Evolutionary conservation across 2,888 invertebrate genomes (phyloP), one percentile per base, ranked within the genome.

Genomic region (Euspilapteryx auroguttella): DNA sequence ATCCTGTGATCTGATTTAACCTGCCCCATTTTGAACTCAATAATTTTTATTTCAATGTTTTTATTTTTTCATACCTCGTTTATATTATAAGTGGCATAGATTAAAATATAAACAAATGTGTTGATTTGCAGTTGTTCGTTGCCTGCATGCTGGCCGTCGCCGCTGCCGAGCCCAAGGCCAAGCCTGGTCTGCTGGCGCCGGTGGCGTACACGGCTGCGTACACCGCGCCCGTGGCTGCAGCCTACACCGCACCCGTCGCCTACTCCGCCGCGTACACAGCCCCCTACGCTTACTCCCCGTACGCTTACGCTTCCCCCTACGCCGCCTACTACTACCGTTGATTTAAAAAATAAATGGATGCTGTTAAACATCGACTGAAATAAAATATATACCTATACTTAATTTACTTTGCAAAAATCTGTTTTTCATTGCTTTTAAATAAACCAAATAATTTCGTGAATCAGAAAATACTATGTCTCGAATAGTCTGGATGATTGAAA

Each of bases 121-220:
- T 39, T 35, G 28, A 32, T 30, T 55, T 53, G 1, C 51, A 68
- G 65, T 41, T 63, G 35, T 41, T 65, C 32, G 41, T 63, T 44
- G 55, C 54, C 31, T 63, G 61, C 41, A 39, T 65, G 39, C 29
- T 64, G 46, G 62, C 56, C 26, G 29, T 57, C 28, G 61, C 55
- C 30, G 48, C 54, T 12, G 65, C 64, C 30, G 55, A 59, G 37
- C 63, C 65, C 30, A 38, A 47, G 22, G 37, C 48, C 10, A 21
- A 38, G 3, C 29, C 47, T 25, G 31, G 34, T 8, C 15, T 17
- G 20, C 11, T 28, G 25, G 12, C 21, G 33, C 30, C 32, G 30
- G 14, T 9, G 24, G 14, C 9, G 30, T 12, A 26, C 33, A n/a
- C 56, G 6, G 45, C 55, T 3, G 48, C 56, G 27, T 49, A 49